Evolutionary conservation across 2,888 invertebrate species (phyloP).

Genomic region (Polia nebulosa): DNA sequence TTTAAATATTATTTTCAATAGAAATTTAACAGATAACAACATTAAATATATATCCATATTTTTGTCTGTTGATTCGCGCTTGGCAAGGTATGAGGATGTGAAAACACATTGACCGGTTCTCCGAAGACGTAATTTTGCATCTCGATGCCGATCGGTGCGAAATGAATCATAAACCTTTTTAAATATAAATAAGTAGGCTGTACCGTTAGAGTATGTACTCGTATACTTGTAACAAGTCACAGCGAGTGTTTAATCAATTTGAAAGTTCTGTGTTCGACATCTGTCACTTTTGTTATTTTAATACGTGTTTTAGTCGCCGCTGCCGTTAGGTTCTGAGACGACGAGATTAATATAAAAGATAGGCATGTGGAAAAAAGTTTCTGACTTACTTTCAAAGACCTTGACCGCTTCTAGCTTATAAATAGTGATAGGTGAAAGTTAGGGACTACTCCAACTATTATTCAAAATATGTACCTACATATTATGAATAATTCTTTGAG

Average conservation of each 20-base stretch:
- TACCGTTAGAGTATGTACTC: slow-evolving; percentile 71
- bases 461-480: neutral
- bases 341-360: slow-evolving; percentile 42
- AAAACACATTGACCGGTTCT: slow-evolving; percentile 62
- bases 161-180: slow-evolving; percentile 69
- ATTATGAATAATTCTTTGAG: too few relatives aligned
- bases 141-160: slow-evolving; percentile 55
- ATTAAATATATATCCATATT: slow-evolving; percentile 19
- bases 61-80: slow-evolving; percentile 1
- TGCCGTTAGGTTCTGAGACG: slow-evolving; percentile 56
- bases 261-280: slow-evolving; percentile 68
- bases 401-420: slow-evolving; percentile 55
- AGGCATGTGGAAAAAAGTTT: slow-evolving; percentile 29
- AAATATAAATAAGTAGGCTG: slow-evolving; percentile 73
- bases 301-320: slow-evolving; percentile 29
- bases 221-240: slow-evolving; percentile 52
- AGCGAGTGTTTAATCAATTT: slow-evolving; percentile 60
- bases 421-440: slow-evolving; percentile 58
- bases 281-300: slow-evolving; percentile 60
- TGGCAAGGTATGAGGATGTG: slow-evolving; percentile 18
- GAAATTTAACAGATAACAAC: slow-evolving; percentile 3
- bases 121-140: slow-evolving; percentile 60
- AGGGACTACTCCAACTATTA: slow-evolving; percentile 36
- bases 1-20: slow-evolving; percentile 11
- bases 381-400: slow-evolving; percentile 61